A percentile compares a stretch with the other conserved stretches of the same genome.
These are phyloP conservation scores for Chironomus tentans DNA, from an alignment of 2,888 invertebrate species.

Conservation along the genomic window DNA sequence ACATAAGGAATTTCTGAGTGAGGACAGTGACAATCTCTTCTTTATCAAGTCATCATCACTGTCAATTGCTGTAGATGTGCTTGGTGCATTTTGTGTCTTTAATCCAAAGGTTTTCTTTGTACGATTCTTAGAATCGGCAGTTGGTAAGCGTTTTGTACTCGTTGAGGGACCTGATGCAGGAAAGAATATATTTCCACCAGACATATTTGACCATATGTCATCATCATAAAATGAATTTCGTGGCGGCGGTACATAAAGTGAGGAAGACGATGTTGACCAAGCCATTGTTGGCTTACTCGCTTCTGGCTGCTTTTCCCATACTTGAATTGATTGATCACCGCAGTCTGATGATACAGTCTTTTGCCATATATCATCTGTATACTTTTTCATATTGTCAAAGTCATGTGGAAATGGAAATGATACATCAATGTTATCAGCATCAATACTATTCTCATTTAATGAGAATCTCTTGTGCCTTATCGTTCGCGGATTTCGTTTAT, in stretches of 20 bases:
- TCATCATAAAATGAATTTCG: neutral
- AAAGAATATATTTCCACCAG: constrained; percentile 20
- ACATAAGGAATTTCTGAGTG: constrained; percentile 14
- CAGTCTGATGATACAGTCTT: constrained; percentile 20
- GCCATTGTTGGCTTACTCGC: neutral
- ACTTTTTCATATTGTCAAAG: constrained; percentile 14
- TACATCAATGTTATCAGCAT: constrained; percentile 16
- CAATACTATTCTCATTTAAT: constrained; percentile 23
- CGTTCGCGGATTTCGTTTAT: neutral
- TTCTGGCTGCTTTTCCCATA: constrained; percentile 18
- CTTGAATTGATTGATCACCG: constrained; percentile 8
- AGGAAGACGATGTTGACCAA: neutral
- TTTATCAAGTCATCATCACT: constrained; percentile 15
- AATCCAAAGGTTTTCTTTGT: neutral
- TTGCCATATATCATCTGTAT: constrained; percentile 24
- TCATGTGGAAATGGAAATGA: constrained; percentile 18
- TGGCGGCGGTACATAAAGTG: neutral
- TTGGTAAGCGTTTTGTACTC: neutral
- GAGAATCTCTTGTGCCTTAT: neutral
- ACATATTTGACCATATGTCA: constrained; percentile 10
- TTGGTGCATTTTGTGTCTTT: neutral
- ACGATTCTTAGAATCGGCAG: neutral
- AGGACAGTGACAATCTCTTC: constrained; percentile 9
- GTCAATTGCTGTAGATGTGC: neutral
- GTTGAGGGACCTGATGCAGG: constrained; percentile 8